These are phyloP conservation scores for Caenorhabditis sulstoni DNA, from an alignment of 2,888 invertebrate species.

Conservation along the genomic window DNA sequence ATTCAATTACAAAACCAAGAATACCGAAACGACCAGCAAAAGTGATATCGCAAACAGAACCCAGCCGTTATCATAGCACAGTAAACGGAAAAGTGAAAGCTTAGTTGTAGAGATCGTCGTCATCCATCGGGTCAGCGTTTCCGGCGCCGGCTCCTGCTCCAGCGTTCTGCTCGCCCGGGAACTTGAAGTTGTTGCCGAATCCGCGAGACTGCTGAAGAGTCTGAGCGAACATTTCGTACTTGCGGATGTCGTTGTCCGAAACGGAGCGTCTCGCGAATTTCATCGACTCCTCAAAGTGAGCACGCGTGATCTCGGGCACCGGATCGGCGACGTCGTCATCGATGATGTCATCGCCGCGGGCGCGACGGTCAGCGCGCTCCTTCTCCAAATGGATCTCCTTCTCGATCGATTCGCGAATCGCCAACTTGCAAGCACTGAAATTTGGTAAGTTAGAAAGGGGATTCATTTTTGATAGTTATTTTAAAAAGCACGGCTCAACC, in stretches of 20 bases:
- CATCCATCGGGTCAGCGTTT: background rate
- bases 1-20: no score
- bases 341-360: conserved; percentile 84
- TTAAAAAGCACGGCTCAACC: background rate
- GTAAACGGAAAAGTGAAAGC: no score
- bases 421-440: conserved; percentile 91
- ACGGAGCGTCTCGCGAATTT: conserved; percentile 87
- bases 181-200: conserved; percentile 94
- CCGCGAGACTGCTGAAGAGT: conserved; percentile 99
- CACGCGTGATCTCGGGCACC: conserved; percentile 86
- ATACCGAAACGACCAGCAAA: no score
- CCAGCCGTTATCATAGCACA: no score
- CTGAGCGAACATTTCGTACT: conserved; percentile 99
- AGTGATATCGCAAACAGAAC: no score
- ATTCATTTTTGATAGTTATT: no score
- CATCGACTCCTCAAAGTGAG: conserved; percentile 88
- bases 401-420: conserved; percentile 98
- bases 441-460: background rate
- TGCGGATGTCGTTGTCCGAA: conserved; percentile 98
- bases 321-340: conserved; percentile 86
- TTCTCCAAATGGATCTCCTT: conserved; percentile 93
- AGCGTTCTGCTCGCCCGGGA: conserved; percentile 64
- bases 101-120: conserved; percentile 1
- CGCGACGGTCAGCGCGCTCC: conserved; percentile 86
- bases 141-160: no score